Conservation (phyloP, 2,113 vertebrate genomes). For the Vireo altiloquus region DNA sequence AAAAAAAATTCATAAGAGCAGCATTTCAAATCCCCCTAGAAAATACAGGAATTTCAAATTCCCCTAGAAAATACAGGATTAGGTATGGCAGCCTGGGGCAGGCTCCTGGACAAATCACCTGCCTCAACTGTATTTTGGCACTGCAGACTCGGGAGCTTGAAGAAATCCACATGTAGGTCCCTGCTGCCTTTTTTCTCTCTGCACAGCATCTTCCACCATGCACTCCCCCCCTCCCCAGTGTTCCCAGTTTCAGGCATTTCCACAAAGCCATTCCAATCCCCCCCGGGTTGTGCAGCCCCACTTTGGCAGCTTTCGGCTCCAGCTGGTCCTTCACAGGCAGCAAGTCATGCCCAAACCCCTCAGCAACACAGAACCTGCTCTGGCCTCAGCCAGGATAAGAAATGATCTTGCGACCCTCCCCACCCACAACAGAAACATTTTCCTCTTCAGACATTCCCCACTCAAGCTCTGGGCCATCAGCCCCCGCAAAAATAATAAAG, state of each 20-base stretch:
- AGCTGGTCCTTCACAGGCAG: background rate
- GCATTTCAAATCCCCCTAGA: constrained; percentile 48
- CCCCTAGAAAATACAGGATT: constrained; percentile 22
- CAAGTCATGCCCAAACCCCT: background rate
- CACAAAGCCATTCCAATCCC: background rate
- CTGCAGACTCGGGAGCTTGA: background rate
- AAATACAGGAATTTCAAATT: constrained; percentile 33
- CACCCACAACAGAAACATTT: background rate
- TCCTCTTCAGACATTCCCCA: constrained; percentile 7
- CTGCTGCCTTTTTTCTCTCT: background rate
- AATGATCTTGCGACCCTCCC: constrained; percentile 25
- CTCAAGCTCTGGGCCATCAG: constrained; percentile 32
- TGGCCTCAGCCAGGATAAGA: constrained; percentile 13
- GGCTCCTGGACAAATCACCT: background rate
- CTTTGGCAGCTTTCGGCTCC: background rate
- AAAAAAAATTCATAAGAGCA: background rate
- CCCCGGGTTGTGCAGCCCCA: background rate
- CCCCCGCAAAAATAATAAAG: constrained; percentile 19
- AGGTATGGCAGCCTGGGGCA: background rate
- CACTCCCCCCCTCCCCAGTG: background rate
- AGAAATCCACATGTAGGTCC: background rate
- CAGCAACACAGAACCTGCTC: background rate
- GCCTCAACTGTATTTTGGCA: constrained; percentile 7
- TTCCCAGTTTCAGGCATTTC: background rate
- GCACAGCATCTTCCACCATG: background rate